Percentiles rank a stretch among this genome's conserved stretches.
Evolutionary conservation across 64 coral and sea anemone genomes (phyloP).

Genomic region (Pocillopora damicornis): DNA sequence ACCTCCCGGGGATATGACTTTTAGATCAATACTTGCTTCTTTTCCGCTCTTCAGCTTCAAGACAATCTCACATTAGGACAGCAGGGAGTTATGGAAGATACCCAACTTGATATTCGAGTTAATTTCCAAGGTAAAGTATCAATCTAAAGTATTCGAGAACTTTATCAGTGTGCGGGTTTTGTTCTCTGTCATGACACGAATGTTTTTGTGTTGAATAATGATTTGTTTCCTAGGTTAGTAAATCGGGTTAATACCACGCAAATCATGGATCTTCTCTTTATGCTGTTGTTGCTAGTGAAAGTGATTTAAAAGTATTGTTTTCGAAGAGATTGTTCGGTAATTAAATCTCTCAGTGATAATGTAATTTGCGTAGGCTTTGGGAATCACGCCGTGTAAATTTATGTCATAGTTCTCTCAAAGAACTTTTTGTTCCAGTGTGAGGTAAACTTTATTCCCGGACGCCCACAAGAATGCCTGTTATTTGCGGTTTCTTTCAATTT

Average conservation of each 20-base stretch:
- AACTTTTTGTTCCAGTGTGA: constrained; percentile 26
- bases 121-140: constrained; percentile 90
- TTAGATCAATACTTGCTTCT: constrained; percentile 30
- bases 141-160: not conserved
- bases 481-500: constrained; percentile 29
- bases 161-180: not conserved
- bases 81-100: constrained; percentile 69
- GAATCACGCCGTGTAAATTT: not conserved
- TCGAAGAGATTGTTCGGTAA: constrained; percentile 3
- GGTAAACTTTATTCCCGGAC: constrained; percentile 35
- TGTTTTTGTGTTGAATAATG: not conserved
- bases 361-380: constrained; percentile 34
- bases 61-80: constrained; percentile 90
- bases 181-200: not conserved
- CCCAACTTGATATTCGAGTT: constrained; percentile 84
- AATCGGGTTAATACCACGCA: not conserved
- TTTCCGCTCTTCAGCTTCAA: constrained; percentile 60
- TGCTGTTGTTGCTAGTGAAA: not conserved
- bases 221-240: too few relatives aligned
- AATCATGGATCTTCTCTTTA: not conserved
- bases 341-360: constrained; percentile 23
- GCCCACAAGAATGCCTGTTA: constrained; percentile 39
- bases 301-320: constrained; percentile 7
- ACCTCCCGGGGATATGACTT: constrained; percentile 28
- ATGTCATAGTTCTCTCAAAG: constrained; percentile 20